These are phyloP conservation scores for Champsocephalus gunnari DNA, from an alignment of 2,797 vertebrate species.

Conservation along the genomic window DNA sequence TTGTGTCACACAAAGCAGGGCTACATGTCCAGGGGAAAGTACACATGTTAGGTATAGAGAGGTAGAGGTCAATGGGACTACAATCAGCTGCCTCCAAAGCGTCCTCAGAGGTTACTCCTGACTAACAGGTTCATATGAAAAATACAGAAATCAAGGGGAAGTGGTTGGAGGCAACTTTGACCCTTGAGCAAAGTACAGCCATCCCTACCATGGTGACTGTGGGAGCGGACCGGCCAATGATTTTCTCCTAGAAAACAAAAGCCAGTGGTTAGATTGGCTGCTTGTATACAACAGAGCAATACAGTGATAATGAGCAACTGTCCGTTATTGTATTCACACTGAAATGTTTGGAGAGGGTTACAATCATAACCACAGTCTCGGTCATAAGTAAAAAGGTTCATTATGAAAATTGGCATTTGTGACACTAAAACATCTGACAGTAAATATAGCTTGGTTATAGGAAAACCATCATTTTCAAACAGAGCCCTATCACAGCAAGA, in stretches of 20 bases:
- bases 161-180: constrained; percentile 78
- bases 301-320: constrained; percentile 35
- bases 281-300: constrained; percentile 24
- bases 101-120: constrained; percentile 30
- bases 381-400: background rate
- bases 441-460: constrained; percentile 18
- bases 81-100: constrained; percentile 77
- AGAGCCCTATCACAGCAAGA: constrained; percentile 10
- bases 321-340: constrained; percentile 23
- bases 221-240: constrained; percentile 86
- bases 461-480: constrained; percentile 11
- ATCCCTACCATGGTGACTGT: constrained; percentile 90
- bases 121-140: constrained; percentile 37
- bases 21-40: constrained; percentile 61
- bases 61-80: constrained; percentile 58
- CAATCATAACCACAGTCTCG: constrained; percentile 5
- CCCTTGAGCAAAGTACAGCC: constrained; percentile 77
- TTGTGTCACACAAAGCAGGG: constrained; percentile 69
- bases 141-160: constrained; percentile 26
- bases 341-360: constrained; percentile 9
- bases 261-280: constrained; percentile 66
- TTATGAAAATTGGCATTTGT: constrained; percentile 12
- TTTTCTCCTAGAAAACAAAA: constrained; percentile 88
- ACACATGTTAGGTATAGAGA: constrained; percentile 66
- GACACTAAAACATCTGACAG: constrained; percentile 13